Base-by-base conservation (phyloP, 2,113 vertebrate genomes). In the Psilopogon haemacephalus region DNA sequence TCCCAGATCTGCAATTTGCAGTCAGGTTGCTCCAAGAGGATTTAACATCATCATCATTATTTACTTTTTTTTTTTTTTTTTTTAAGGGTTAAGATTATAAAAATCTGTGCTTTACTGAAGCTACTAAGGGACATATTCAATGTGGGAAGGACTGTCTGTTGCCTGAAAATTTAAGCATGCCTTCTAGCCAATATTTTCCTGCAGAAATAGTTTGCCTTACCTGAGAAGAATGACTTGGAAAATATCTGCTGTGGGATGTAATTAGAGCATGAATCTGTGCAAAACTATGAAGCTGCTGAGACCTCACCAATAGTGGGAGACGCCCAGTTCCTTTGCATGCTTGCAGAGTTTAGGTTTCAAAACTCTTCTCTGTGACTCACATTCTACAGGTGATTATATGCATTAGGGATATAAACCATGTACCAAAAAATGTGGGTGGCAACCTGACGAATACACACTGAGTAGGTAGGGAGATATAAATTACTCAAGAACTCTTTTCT, bases 201-300 rank as follows among this genome's bases (percentile, higher is more conserved):
- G 40, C 55, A 83, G 68, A 88, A 93, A 73, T 42, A 89, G n/a
- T 74, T 84, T 86, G 46, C n/a, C 59, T 95, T 85, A 94, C 81
- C 84, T 87, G 83, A 93, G 80, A 90, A 71, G 59, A 89, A 95
- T 79, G 69, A 91, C 73, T 85, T 79, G 58, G 64, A 94, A 92
- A 90, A 90, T 52, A 79, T 77, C 44, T 84, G 56, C 70, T 77
- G 86, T 90, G 85, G 83, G 73, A 90, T 48, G 71, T 76, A 84
- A 89, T 95, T 94, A 92, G 72, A 92, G 60, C 64, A 83, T 0
- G 5, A 92, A 89, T 74, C 78, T 93, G 30, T 86, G 56, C 59
- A 94, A 78, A 89, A 76, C 58, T 54, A 33, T 2, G 8, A 76
- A 74, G 55, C 68, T 90, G 65, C 63, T 2, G 56, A 94, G 55